A percentile compares a stretch with the other conserved stretches of the same genome.
phyloP scores from a whole-genome alignment of 2,797 vertebrate genomes.

The Chelon auratus region DNA sequence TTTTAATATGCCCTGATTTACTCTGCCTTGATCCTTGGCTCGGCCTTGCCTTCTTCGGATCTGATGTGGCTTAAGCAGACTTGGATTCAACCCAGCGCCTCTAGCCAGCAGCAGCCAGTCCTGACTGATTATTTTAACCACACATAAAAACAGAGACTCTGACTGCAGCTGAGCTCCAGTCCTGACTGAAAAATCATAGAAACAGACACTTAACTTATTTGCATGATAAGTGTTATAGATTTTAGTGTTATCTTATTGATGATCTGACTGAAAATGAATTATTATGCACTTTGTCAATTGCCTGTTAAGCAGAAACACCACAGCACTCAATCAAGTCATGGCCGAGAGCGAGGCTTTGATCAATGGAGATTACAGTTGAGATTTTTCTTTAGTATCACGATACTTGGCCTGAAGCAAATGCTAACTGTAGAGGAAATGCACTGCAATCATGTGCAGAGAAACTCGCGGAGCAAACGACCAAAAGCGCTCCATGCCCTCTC shows the following conservation, averaged over 20 bases:
- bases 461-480: constrained; percentile 22
- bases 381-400: constrained; percentile 45
- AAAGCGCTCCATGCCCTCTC: constrained; percentile 3
- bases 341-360: constrained; percentile 62
- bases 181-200: constrained; percentile 56
- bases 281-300: constrained; percentile 74
- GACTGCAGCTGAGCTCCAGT: constrained; percentile 26
- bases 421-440: constrained; percentile 35
- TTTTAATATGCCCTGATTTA: constrained; percentile 13
- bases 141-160: constrained; percentile 30
- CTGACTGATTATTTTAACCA: constrained; percentile 45
- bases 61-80: constrained; percentile 15
- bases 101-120: constrained; percentile 14
- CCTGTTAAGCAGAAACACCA: constrained; percentile 73
- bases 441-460: constrained; percentile 5
- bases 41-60: constrained; percentile 7
- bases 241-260: constrained; percentile 76
- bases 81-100: constrained; percentile 12
- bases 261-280: constrained; percentile 76
- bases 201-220: constrained; percentile 65
- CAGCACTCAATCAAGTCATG: constrained; percentile 63
- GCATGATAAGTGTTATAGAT: constrained; percentile 74
- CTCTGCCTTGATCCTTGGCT: constrained; percentile 9
- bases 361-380: constrained; percentile 57
- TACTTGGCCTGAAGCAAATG: constrained; percentile 35